phyloP scores from a whole-genome alignment of 2,888 invertebrate species.

The Hydrotaea cyrtoneurina region DNA sequence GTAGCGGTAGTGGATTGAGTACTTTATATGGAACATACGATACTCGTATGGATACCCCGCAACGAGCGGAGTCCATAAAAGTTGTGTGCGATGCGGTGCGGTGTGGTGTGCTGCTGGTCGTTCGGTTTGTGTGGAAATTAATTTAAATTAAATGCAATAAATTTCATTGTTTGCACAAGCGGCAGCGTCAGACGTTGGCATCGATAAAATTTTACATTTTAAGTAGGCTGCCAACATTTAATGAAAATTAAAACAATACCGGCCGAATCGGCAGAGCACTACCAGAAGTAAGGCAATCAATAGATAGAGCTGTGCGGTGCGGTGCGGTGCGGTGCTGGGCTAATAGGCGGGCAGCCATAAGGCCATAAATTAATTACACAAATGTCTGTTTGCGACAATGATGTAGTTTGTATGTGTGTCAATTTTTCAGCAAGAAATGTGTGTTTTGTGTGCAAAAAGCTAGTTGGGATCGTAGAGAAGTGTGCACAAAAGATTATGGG shows the following conservation, averaged over 20 bases:
- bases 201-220: constrained; percentile 24
- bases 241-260: constrained; percentile 58
- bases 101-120: neutral
- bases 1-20: neutral
- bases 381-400: neutral
- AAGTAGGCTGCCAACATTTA: constrained; percentile 58
- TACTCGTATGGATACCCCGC: neutral
- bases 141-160: constrained; percentile 63
- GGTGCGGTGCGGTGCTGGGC: neutral
- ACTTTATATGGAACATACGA: neutral
- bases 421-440: neutral
- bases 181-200: neutral
- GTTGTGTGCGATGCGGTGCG: neutral
- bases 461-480: no score
- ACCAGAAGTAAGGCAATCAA: neutral
- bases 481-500: no score
- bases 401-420: neutral
- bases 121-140: constrained; percentile 44
- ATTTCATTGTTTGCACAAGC: constrained; percentile 45
- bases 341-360: neutral
- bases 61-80: neutral
- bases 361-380: neutral
- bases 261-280: neutral
- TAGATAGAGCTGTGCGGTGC: neutral
- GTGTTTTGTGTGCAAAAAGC: neutral